These are phyloP conservation scores for Progne subis DNA, from an alignment of 2,113 vertebrate genomes.

Conservation along the genomic window DNA sequence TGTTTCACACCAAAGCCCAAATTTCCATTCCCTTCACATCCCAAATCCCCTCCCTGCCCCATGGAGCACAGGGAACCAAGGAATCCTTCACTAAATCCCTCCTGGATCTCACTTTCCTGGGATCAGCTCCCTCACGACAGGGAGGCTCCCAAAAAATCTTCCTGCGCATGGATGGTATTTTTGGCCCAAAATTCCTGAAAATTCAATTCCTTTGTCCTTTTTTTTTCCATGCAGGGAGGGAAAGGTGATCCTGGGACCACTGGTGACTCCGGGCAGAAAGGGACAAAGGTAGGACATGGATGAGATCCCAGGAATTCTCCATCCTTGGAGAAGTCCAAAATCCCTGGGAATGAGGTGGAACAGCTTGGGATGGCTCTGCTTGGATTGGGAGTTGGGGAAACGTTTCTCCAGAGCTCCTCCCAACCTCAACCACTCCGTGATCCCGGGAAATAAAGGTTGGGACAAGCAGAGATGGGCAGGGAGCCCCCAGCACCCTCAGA, in stretches of 20 bases:
- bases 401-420: not conserved
- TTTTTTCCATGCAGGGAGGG: constrained; percentile 70
- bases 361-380: not conserved
- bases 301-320: not conserved
- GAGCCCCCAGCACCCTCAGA: not conserved
- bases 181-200: not conserved
- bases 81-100: not conserved
- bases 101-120: not conserved
- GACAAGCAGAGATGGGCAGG: not conserved
- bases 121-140: accelerated
- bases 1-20: not conserved
- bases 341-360: not conserved
- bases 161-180: not conserved
- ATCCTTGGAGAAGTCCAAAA: not conserved
- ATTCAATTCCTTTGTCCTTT: not conserved
- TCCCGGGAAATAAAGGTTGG: not conserved
- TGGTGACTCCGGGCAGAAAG: constrained; percentile 79
- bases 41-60: not conserved
- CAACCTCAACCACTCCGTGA: accelerated
- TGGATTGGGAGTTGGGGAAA: not conserved
- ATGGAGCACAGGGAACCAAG: not conserved
- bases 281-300: constrained; percentile 78
- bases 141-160: not conserved
- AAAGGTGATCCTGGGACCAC: constrained; percentile 77
- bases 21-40: not conserved